Conservation (phyloP, 2,888 invertebrate species). For the Omphaloscelis lunosa region DNA sequence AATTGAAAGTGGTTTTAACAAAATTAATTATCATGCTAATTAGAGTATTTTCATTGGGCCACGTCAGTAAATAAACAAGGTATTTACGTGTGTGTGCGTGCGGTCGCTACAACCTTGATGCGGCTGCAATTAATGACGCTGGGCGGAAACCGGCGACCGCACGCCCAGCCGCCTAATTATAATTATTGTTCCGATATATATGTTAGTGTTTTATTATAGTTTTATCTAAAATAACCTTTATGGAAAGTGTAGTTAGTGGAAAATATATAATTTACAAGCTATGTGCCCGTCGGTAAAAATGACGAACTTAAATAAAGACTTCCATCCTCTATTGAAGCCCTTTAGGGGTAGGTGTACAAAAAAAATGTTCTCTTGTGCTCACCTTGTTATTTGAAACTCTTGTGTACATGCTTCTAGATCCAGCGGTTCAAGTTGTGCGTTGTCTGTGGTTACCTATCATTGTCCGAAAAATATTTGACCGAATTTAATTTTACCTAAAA, state of each 20-base stretch:
- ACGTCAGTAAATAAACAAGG: conserved; percentile 33
- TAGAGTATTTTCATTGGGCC: conserved; percentile 35
- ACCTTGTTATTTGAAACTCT: too few relatives aligned
- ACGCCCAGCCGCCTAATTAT: conserved; percentile 44
- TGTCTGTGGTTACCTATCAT: too few relatives aligned
- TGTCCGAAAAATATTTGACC: too few relatives aligned
- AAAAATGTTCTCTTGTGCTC: too few relatives aligned
- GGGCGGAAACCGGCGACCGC: conserved; percentile 46
- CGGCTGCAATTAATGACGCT: conserved; percentile 59
- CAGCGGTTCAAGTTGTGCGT: too few relatives aligned
- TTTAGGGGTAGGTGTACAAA: too few relatives aligned
- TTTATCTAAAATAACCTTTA: background rate
- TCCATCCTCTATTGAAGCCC: too few relatives aligned
- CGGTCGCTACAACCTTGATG: conserved; percentile 48
- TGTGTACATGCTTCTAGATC: too few relatives aligned
- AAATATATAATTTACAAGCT: background rate
- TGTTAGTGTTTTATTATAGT: background rate
- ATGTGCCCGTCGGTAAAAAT: too few relatives aligned
- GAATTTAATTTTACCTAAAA: too few relatives aligned
- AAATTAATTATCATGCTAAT: conserved; percentile 28
- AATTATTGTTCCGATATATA: conserved; percentile 38
- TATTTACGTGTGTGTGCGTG: conserved; percentile 25
- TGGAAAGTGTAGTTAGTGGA: background rate
- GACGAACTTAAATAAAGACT: too few relatives aligned
- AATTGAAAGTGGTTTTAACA: background rate